A percentile compares a stretch with the other conserved stretches of the same genome.
phyloP scores from a whole-genome alignment of 2,888 invertebrate species.

The Drosophila kanekoi region DNA sequence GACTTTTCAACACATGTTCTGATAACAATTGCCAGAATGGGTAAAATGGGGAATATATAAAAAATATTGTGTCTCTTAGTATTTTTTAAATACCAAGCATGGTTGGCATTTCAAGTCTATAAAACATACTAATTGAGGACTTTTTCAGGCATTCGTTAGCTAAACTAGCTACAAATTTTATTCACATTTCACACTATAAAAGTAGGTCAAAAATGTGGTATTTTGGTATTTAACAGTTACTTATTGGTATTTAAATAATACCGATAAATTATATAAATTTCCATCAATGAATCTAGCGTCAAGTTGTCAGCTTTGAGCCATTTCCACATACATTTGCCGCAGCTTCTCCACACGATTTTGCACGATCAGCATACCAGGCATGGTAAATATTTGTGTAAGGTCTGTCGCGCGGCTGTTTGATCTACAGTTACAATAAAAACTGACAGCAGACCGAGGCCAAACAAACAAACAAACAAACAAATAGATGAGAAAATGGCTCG shows the following conservation, averaged over 20 bases:
- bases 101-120: too few relatives aligned
- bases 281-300: neutral
- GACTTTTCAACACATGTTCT: too few relatives aligned
- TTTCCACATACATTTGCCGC: neutral
- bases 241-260: constrained; percentile 5
- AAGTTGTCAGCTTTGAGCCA: neutral
- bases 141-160: neutral
- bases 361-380: constrained; percentile 25
- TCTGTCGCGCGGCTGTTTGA: constrained; percentile 28
- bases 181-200: neutral
- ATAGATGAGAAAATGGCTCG: constrained; percentile 3
- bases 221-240: neutral
- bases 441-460: constrained; percentile 37
- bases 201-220: too few relatives aligned
- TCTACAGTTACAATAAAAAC: constrained; percentile 58
- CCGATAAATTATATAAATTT: neutral
- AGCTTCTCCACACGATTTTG: constrained; percentile 5
- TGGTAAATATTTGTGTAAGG: constrained; percentile 46
- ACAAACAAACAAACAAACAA: constrained; percentile 26
- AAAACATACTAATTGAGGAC: neutral
- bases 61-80: neutral
- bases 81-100: neutral
- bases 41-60: too few relatives aligned
- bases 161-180: neutral
- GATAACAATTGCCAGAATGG: too few relatives aligned